These are phyloP conservation scores for Drosophila pegasa DNA, from an alignment of 2,888 invertebrate species.

Conservation along the genomic window DNA sequence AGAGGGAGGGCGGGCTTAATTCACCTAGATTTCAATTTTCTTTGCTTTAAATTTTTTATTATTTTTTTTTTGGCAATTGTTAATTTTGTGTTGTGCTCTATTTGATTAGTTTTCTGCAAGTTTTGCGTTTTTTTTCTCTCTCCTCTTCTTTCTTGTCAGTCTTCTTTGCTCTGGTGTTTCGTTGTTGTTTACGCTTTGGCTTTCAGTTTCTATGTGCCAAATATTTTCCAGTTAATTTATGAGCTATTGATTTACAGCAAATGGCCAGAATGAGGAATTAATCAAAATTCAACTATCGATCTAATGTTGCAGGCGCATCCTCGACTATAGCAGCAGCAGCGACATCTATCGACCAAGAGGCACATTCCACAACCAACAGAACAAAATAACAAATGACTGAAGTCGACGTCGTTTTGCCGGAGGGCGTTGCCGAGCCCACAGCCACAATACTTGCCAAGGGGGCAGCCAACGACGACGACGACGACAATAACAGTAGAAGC, in stretches of 20 bases:
- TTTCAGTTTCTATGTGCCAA: constrained; percentile 65
- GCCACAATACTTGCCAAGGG: constrained; percentile 70
- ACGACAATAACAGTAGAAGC: constrained; percentile 20
- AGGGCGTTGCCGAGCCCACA: constrained; percentile 76
- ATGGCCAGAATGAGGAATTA: not conserved
- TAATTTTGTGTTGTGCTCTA: constrained; percentile 34
- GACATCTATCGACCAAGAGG: constrained; percentile 47
- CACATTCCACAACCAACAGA: constrained; percentile 53
- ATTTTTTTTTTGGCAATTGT: constrained; percentile 50
- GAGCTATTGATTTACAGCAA: constrained; percentile 35
- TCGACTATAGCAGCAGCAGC: constrained; percentile 39
- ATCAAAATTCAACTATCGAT: constrained; percentile 37
- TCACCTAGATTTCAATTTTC: constrained; percentile 71
- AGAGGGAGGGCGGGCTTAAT: constrained; percentile 39
- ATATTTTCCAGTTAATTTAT: constrained; percentile 61
- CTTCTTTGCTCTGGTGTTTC: constrained; percentile 59
- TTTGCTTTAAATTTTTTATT: constrained; percentile 36
- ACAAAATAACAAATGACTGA: constrained; percentile 80
- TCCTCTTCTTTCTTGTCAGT: constrained; percentile 22
- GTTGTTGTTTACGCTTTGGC: constrained; percentile 63
- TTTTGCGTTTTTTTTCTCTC: constrained; percentile 47
- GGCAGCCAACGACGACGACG: constrained; percentile 25
- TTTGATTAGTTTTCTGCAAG: constrained; percentile 51
- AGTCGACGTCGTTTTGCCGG: constrained; percentile 82
- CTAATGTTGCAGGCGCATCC: constrained; percentile 33